Conservation (phyloP, 2,113 vertebrate genomes). For the Laterallus jamaicensis region DNA sequence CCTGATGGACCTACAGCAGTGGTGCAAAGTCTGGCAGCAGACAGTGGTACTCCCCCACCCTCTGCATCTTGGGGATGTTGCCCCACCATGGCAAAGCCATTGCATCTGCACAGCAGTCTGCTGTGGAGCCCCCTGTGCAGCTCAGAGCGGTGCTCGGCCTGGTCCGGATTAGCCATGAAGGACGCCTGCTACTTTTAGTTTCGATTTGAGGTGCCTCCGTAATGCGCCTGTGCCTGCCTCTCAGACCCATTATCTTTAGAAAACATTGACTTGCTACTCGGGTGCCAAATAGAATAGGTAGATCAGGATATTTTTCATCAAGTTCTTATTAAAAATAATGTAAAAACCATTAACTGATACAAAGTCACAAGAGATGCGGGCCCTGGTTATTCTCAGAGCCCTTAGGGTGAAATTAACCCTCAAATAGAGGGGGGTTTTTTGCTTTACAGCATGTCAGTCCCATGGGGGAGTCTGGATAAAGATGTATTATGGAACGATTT, state of each 20-base stretch:
- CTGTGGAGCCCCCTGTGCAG: fast-evolving
- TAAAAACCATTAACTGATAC: constrained; percentile 42
- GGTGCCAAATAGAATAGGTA: constrained; percentile 7
- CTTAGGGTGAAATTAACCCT: constrained; percentile 43
- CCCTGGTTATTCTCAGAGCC: constrained; percentile 21
- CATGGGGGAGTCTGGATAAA: constrained; percentile 17
- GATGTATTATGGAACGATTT: constrained; percentile 41
- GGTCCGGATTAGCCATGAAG: background rate
- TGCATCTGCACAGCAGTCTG: fast-evolving
- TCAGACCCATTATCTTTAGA: background rate
- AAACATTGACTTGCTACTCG: background rate
- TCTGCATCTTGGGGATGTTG: background rate
- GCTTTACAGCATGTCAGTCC: constrained; percentile 19
- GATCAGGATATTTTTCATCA: constrained; percentile 48
- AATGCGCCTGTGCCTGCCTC: fast-evolving
- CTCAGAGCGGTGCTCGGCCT: background rate
- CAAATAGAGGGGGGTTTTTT: constrained; percentile 4
- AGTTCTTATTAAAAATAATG: constrained; percentile 44
- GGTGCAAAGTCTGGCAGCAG: fast-evolving
- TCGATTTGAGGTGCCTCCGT: fast-evolving
- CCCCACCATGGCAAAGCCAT: fast-evolving
- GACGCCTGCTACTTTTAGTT: background rate
- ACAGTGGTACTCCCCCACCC: background rate
- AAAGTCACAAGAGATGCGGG: constrained; percentile 4
- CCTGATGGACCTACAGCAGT: fast-evolving